Evolutionary conservation across 1,140 invertebrate genomes (phyloP).

Genomic region (Bombus terrestris): DNA sequence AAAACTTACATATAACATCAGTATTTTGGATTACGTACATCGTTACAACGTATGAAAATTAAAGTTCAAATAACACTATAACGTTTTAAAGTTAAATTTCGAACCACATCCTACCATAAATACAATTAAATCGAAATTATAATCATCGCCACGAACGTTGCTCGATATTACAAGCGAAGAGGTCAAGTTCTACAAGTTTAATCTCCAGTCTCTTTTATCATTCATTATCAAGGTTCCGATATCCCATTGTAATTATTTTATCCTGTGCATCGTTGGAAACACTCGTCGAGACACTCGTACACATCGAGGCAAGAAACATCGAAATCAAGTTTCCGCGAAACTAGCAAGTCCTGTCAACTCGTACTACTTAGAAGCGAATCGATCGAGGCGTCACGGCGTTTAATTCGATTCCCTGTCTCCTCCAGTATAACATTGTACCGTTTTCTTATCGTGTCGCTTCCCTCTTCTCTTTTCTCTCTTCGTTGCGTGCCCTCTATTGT

Average conservation of each 20-base stretch:
- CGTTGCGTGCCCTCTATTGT: neutral
- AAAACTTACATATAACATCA: neutral
- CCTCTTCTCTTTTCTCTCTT: constrained; percentile 3
- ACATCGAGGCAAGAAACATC: neutral
- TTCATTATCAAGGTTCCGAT: too few species aligned
- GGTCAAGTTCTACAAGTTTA: neutral
- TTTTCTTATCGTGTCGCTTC: neutral
- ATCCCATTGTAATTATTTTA: too few species aligned
- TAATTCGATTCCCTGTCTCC: neutral
- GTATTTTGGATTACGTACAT: too few species aligned
- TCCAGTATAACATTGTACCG: neutral
- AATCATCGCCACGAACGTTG: neutral
- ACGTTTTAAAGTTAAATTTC: neutral
- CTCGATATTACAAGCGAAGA: neutral
- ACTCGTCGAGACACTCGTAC: too few species aligned
- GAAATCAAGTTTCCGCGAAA: constrained; percentile 3
- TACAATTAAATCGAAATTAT: neutral
- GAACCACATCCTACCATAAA: neutral
- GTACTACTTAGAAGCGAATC: neutral
- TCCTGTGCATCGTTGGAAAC: too few species aligned
- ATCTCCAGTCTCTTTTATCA: too few species aligned
- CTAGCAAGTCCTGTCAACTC: neutral
- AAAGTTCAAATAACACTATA: too few species aligned
- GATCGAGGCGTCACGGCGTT: neutral
- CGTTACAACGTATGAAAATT: too few species aligned